A percentile compares a stretch with the other conserved stretches of the same genome.
Conservation (phyloP, 2,113 vertebrate species). For the Alexandromys fortis region DNA sequence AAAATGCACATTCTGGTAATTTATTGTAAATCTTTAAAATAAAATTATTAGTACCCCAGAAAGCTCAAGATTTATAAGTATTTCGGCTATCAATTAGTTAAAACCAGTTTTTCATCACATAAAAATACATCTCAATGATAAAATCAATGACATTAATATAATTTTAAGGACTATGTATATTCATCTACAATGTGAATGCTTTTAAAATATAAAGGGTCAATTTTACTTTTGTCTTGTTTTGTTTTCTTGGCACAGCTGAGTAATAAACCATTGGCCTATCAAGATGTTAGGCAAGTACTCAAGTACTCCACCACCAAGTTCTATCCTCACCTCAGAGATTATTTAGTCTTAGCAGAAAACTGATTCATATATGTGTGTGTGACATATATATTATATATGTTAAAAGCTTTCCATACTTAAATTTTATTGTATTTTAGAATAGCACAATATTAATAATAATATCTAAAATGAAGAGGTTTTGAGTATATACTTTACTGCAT, state of each 20-base stretch:
- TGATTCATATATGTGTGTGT: not conserved
- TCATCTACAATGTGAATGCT: slow-evolving; percentile 24
- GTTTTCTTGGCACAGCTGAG: not conserved
- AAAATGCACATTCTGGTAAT: not conserved
- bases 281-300: not conserved
- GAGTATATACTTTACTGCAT: slow-evolving; percentile 21
- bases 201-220: not conserved
- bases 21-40: slow-evolving; percentile 13
- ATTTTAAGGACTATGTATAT: not conserved
- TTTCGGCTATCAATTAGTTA: slow-evolving; percentile 32
- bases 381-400: not conserved
- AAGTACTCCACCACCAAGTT: not conserved
- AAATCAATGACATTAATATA: not conserved
- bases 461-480: slow-evolving; percentile 24
- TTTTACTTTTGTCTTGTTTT: not conserved
- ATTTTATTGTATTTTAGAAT: slow-evolving; percentile 15
- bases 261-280: not conserved
- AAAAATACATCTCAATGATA: not conserved
- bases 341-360: not conserved
- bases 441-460: not conserved
- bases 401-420: not conserved
- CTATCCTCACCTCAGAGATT: not conserved
- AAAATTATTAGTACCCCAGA: not conserved
- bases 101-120: not conserved
- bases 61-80: slow-evolving; percentile 31